Evolutionary conservation across 2,888 invertebrate species (phyloP), one percentile per base, ranked within the genome.

Genomic region (Himalopsyche tibetana): DNA sequence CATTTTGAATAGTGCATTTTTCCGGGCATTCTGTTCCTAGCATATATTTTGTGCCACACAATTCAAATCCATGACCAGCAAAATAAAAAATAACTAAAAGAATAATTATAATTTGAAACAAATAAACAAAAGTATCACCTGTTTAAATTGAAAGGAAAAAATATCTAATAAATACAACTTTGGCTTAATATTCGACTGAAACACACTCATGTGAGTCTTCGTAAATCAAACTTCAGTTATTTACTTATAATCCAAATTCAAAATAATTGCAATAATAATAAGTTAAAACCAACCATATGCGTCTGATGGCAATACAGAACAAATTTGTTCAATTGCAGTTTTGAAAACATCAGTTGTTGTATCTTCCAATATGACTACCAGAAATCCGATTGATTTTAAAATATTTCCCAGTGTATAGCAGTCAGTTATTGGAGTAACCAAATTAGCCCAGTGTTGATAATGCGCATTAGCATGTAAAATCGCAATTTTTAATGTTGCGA

Each of bases 1-100:
- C 92, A 86, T 94, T 91, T 28, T 90, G 89, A 55, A 91, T 89
- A 11, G 90, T 89, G 38, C 93, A 93, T 36, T 92, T 90, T 84
- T 92, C 91, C 4, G 94, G 94, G 80, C 93, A 92, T 87, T 94
- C 93, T 1, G 92, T 90, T 4, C 93, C 92, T 5, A 94, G 90
- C 90, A 94, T 92, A 88, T 92, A 94, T 89, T 93, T 93, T 19
- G 92, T 92, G 83, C 93, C 93, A 86, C 91, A 91, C 5, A 93
- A 89, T 89, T 94, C 92, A 89, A 93, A 94, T 9, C 94, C 94
- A 89, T 94, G 94, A 4, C 94, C 94, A 19, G 93, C 94, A 88
- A 93, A 94, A 89, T 93, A 94, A 86, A 94, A 91, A 55, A 94
- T 91, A 88, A 92, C 94, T 93, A 91, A 84, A 91, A 92, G 88